Evolutionary conservation across 2,113 vertebrate species (phyloP).

Genomic region (Mirza zaza): DNA sequence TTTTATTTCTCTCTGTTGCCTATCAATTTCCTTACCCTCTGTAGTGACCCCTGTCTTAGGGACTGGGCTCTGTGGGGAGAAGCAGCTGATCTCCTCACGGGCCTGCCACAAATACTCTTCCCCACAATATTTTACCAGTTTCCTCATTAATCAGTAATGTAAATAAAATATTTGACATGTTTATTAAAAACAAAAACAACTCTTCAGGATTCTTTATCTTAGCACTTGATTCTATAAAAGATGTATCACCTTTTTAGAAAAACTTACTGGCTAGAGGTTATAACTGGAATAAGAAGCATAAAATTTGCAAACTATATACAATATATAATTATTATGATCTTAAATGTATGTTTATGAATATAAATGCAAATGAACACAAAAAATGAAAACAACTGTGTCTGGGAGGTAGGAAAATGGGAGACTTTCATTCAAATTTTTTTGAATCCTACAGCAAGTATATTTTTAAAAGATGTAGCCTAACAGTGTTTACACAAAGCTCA

Average conservation of each 20-base stretch:
- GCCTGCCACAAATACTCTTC: too few relatives aligned
- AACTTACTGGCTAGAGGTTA: background rate
- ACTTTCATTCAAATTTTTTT: background rate
- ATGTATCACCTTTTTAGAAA: background rate
- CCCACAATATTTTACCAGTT: too few relatives aligned
- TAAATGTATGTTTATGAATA: background rate
- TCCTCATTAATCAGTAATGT: too few relatives aligned
- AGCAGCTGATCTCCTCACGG: too few relatives aligned
- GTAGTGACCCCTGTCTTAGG: too few relatives aligned
- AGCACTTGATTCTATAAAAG: slow-evolving; percentile 3
- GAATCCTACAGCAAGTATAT: background rate
- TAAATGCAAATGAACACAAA: background rate
- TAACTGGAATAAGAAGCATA: background rate
- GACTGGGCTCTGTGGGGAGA: too few relatives aligned
- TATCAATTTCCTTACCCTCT: too few relatives aligned
- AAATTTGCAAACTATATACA: background rate
- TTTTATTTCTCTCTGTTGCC: too few relatives aligned
- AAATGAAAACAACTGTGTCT: background rate
- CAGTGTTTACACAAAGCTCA: slow-evolving; percentile 15
- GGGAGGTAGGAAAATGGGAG: background rate
- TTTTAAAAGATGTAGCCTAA: background rate
- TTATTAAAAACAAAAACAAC: background rate
- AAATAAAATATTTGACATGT: too few relatives aligned
- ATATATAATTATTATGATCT: background rate
- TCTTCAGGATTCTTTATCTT: background rate